phyloP scores from a whole-genome alignment of 2,888 invertebrate species.

The Mesoligia furuncula region DNA sequence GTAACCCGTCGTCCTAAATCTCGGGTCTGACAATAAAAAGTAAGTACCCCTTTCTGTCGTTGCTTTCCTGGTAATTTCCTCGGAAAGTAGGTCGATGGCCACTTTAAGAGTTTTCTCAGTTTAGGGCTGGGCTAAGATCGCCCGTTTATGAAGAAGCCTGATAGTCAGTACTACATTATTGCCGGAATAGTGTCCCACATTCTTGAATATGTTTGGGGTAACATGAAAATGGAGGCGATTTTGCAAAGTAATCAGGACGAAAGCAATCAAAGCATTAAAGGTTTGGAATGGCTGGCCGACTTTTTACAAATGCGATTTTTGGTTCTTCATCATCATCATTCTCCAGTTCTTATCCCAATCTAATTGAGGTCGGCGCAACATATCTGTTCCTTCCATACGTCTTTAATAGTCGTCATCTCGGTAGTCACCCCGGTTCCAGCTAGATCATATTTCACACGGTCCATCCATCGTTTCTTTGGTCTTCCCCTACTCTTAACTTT shows the following conservation, averaged over 20 bases:
- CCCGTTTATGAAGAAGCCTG: constrained; percentile 40
- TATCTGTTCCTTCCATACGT: background rate
- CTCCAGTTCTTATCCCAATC: too few relatives aligned
- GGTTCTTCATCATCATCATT: background rate
- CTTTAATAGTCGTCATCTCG: background rate
- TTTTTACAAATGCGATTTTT: background rate
- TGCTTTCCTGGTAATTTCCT: constrained; percentile 55
- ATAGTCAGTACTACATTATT: constrained; percentile 38
- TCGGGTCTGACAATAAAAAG: constrained; percentile 47
- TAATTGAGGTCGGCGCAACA: background rate
- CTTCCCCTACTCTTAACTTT: background rate
- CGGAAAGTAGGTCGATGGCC: constrained; percentile 58
- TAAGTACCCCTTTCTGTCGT: constrained; percentile 47
- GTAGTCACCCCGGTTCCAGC: too few relatives aligned
- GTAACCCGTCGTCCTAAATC: constrained; percentile 60
- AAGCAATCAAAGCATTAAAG: background rate
- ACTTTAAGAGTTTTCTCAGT: constrained; percentile 45
- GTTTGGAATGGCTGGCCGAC: background rate
- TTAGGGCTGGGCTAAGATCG: constrained; percentile 29
- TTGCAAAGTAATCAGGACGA: background rate
- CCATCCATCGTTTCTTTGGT: too few relatives aligned
- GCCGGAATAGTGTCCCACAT: constrained; percentile 12
- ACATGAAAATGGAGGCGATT: background rate
- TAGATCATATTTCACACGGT: too few relatives aligned
- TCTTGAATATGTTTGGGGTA: constrained; percentile 3